Conservation (phyloP, 2,113 vertebrate species). For the Sorex fumeus region DNA sequence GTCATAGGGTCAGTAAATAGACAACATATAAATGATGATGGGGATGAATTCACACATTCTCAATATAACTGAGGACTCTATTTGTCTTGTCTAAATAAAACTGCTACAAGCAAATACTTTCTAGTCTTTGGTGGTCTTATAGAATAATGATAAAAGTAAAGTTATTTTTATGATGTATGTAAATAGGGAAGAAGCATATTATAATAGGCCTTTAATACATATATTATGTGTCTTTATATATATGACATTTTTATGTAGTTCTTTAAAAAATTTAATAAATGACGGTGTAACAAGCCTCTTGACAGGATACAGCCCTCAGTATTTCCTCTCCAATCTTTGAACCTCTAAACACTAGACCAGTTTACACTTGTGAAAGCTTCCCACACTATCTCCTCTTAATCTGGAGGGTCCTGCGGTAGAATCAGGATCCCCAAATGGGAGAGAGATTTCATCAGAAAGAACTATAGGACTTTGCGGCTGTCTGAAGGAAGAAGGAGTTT, state of each 20-base stretch:
- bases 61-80: background rate
- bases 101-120: slow-evolving; percentile 36
- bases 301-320: slow-evolving; percentile 7
- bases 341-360: slow-evolving; percentile 11
- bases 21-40: background rate
- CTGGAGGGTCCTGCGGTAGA: background rate
- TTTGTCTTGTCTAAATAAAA: slow-evolving; percentile 53
- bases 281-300: slow-evolving; percentile 32
- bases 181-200: background rate
- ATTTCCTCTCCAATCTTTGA: slow-evolving; percentile 41
- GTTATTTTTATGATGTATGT: background rate
- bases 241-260: background rate
- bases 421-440: slow-evolving; percentile 1
- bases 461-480: background rate
- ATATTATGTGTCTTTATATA: no score
- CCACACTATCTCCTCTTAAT: slow-evolving; percentile 32
- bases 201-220: no score
- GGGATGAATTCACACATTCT: background rate
- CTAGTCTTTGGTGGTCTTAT: background rate
- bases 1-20: background rate
- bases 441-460: slow-evolving; percentile 48
- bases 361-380: slow-evolving; percentile 48
- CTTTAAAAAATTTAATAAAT: slow-evolving; percentile 10
- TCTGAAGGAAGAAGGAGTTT: slow-evolving; percentile 67
- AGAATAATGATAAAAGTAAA: slow-evolving; percentile 26